Conservation (phyloP, 2,888 invertebrate species). For the Druceiella hillmani region DNA sequence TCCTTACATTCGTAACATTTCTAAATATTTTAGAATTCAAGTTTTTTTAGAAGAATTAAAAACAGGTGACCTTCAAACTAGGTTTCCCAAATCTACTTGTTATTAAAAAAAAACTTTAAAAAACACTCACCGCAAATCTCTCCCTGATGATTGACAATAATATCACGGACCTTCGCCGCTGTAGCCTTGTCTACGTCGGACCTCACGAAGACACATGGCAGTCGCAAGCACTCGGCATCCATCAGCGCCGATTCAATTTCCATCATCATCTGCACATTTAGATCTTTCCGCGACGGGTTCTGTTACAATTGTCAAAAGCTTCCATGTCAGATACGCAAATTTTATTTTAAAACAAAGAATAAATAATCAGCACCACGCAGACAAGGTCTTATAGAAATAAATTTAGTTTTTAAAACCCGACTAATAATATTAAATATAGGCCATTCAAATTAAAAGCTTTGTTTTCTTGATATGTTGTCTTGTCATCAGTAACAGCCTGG, state of each 20-base stretch:
- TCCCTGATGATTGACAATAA: constrained; percentile 82
- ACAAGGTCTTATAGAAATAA: not conserved
- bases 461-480: too few species aligned
- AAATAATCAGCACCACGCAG: constrained; percentile 4
- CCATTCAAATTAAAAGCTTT: too few species aligned
- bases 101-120: too few species aligned
- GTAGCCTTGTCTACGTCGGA: constrained; percentile 82
- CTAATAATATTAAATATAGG: too few species aligned
- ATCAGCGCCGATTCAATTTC: constrained; percentile 81
- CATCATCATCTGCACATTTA: constrained; percentile 90
- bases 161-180: constrained; percentile 78
- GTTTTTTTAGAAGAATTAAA: too few species aligned
- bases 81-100: too few species aligned
- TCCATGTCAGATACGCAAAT: not conserved
- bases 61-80: too few species aligned
- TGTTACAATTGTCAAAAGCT: constrained; percentile 54
- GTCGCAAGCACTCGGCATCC: constrained; percentile 71
- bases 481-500: too few species aligned
- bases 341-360: constrained; percentile 5
- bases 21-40: too few species aligned
- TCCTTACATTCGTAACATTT: too few species aligned
- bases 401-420: too few species aligned
- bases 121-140: constrained; percentile 52
- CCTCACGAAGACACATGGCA: constrained; percentile 76
- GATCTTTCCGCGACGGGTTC: constrained; percentile 86